Evolutionary conservation across 2,888 invertebrate species (phyloP).

Genomic region (Hypolimnas misippus): DNA sequence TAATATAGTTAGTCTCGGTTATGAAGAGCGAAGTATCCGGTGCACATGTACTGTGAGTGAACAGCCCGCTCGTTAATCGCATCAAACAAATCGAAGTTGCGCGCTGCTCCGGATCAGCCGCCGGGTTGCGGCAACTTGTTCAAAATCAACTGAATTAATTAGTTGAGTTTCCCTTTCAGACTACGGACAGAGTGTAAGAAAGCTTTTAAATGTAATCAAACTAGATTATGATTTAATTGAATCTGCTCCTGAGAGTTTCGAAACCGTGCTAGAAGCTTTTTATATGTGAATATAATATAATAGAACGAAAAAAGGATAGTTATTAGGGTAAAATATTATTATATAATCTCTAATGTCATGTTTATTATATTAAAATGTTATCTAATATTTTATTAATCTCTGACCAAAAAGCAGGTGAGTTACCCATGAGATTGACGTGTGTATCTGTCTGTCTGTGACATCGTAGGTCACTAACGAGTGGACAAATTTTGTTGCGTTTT

Average conservation of each 20-base stretch:
- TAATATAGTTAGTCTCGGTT: background rate
- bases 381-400: no score
- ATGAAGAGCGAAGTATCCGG: background rate
- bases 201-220: conserved; percentile 13
- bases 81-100: conserved; percentile 11
- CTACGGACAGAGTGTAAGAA: conserved; percentile 10
- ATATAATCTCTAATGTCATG: no score
- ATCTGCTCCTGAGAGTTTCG: conserved; percentile 1
- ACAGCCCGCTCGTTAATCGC: background rate
- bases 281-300: background rate
- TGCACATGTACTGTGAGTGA: background rate
- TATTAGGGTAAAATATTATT: no score
- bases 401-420: no score
- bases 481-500: no score
- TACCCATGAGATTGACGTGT: no score
- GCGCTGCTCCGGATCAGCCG: background rate
- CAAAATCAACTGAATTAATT: conserved; percentile 12
- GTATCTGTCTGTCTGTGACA: no score
- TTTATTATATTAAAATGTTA: no score
- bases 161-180: conserved; percentile 11
- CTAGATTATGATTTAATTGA: conserved; percentile 11
- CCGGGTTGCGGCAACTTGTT: conserved; percentile 2
- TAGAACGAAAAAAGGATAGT: no score
- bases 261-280: background rate
- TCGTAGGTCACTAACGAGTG: no score